Conservation (phyloP, 2,888 invertebrate species). For the Sarcophaga variegata region DNA sequence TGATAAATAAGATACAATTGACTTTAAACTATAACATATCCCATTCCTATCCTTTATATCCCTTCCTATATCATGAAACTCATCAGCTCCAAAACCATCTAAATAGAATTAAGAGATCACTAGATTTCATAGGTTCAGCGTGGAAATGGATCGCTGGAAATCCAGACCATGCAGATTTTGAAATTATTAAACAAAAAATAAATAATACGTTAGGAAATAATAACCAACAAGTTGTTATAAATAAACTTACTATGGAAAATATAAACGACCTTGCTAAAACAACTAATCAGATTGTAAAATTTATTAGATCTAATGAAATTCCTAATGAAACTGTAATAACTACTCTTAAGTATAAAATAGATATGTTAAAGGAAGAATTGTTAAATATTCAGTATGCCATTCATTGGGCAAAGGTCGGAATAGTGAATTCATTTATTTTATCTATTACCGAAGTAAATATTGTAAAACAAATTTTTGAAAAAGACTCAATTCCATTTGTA, state of each 20-base stretch:
- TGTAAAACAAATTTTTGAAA: constrained; percentile 35
- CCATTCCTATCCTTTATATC: too few relatives aligned
- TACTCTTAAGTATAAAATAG: too few relatives aligned
- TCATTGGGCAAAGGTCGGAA: too few relatives aligned
- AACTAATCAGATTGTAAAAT: constrained; percentile 35
- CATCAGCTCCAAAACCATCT: too few relatives aligned
- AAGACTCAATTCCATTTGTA: constrained; percentile 67
- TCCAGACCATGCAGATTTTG: constrained; percentile 51
- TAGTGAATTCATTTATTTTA: constrained; percentile 45
- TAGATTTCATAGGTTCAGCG: too few relatives aligned
- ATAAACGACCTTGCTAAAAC: constrained; percentile 44
- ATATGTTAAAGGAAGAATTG: too few relatives aligned
- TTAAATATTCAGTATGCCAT: too few relatives aligned
- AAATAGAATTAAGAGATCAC: too few relatives aligned
- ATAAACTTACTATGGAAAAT: constrained; percentile 55
- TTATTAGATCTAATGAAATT: constrained; percentile 33
- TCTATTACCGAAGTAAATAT: constrained; percentile 64
- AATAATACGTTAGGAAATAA: constrained; percentile 44
- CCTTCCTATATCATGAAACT: too few relatives aligned
- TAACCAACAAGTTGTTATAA: constrained; percentile 56
- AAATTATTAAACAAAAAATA: constrained; percentile 44
- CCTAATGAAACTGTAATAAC: not conserved
- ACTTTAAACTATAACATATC: too few relatives aligned
- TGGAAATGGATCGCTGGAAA: not conserved
- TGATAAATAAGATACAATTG: too few relatives aligned